Evolutionary conservation across 2,888 invertebrate genomes (phyloP), one percentile per base, ranked within the genome.

Genomic region (Amphipyra tragopoginis): DNA sequence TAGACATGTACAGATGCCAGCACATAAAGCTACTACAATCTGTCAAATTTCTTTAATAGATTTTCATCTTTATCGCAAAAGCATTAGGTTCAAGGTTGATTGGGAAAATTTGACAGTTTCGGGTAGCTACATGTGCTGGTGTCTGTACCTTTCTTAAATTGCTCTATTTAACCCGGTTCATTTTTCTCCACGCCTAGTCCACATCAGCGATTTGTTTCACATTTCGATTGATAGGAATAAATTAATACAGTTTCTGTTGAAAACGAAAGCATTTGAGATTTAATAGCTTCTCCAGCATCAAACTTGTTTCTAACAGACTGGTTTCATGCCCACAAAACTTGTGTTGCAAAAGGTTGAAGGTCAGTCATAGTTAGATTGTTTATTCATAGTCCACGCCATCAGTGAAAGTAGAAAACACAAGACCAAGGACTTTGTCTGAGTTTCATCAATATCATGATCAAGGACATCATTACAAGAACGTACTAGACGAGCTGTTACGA

Each of bases 381-480:
- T 54, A 48, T 61, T 74, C 53, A 36, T 58, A 49, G 61, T 48
- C 49, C 26, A 53, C 34, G 36, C 51, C 49, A 54, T 54, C 48
- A 69, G 75, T 74, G 70, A 71, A 71, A 71, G 70, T 71, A n/a
- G n/a, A n/a, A n/a, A n/a, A n/a, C n/a, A n/a, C 45, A 51, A 47
- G 55, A 55, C 50, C 47, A 55, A 74, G 74, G 52, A 69, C 62
- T 69, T 69, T 13, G 69, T 74, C 74, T 13, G 36, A 48, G 50
- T 44, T 71, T 71, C 34, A n/a, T n/a, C n/a, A 47, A 54, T 54
- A 50, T 43, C 38, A 69, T 69, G 62, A 69, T 50, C 34, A 34
- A 7, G 4, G 8, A 9, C 29, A 29, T 29, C 29, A 5, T 29
- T n/a, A n/a, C n/a, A n/a, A n/a, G n/a, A n/a, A n/a, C n/a, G n/a